Conservation (phyloP, 2,797 vertebrate genomes). For the Lateolabrax maculatus region DNA sequence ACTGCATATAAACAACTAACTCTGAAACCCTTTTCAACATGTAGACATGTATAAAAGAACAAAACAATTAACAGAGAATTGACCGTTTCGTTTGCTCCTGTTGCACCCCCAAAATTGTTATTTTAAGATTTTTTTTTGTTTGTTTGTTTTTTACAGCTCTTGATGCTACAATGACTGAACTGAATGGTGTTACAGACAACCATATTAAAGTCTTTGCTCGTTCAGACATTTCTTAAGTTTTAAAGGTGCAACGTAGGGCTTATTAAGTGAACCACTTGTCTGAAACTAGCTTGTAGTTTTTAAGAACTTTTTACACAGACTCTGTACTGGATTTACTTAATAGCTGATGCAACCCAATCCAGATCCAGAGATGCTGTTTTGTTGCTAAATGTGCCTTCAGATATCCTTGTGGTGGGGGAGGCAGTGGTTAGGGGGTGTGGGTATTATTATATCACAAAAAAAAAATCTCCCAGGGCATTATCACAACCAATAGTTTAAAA, state of each 20-base stretch:
- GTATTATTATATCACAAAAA: constrained; percentile 52
- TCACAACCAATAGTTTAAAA: constrained; percentile 41
- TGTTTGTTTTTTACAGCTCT: not conserved
- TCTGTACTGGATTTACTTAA: not conserved
- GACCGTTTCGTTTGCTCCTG: not conserved
- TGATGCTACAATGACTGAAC: not conserved
- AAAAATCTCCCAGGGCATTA: constrained; percentile 21
- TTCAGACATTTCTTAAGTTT: not conserved
- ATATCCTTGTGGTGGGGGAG: constrained; percentile 12
- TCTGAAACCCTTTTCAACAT: not conserved
- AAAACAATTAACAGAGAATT: not conserved
- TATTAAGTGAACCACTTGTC: constrained; percentile 6
- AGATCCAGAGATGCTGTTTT: constrained; percentile 23
- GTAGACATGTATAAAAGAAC: not conserved
- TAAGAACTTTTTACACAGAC: constrained; percentile 10
- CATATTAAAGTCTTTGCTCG: not conserved
- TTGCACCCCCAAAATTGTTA: not conserved
- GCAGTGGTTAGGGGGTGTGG: constrained; percentile 45
- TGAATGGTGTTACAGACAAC: not conserved
- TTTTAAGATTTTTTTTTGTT: too few species aligned
- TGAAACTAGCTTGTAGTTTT: not conserved
- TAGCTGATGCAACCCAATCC: constrained; percentile 9
- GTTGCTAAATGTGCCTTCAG: constrained; percentile 11
- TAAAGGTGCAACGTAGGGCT: not conserved
- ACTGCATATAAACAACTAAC: not conserved